Evolutionary conservation across 1,140 invertebrate species (phyloP).

Genomic region (Neodiprion fabricii): DNA sequence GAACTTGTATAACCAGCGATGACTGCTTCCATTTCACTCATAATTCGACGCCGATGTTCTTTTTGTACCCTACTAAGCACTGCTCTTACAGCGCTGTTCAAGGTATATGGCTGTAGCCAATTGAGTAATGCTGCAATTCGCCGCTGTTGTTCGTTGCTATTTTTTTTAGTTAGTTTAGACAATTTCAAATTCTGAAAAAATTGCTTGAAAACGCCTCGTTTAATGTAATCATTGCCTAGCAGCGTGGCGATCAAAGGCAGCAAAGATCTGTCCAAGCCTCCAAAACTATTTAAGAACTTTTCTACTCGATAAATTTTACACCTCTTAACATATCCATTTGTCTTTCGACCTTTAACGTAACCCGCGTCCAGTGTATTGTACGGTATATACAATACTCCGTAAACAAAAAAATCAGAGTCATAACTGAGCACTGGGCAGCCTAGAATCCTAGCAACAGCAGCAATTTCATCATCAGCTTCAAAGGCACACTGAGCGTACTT

Average conservation of each 20-base stretch:
- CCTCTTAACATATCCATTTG: slow-evolving; percentile 51
- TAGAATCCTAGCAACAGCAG: slow-evolving; percentile 75
- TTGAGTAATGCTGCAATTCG: slow-evolving; percentile 72
- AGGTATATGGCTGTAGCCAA: slow-evolving; percentile 75
- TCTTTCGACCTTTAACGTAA: slow-evolving; percentile 29
- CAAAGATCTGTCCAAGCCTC: slow-evolving; percentile 68
- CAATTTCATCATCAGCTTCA: slow-evolving; percentile 88
- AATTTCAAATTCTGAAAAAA: slow-evolving; percentile 75
- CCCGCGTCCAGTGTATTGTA: slow-evolving; percentile 69
- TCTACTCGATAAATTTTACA: slow-evolving; percentile 79
- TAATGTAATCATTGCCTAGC: slow-evolving; percentile 89
- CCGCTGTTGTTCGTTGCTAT: slow-evolving; percentile 66
- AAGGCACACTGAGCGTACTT: slow-evolving; percentile 76
- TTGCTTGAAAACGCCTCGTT: slow-evolving; percentile 68
- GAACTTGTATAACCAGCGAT: slow-evolving; percentile 69
- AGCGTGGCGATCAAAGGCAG: slow-evolving; percentile 82
- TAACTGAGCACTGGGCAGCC: slow-evolving; percentile 86
- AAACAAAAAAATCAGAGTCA: slow-evolving; percentile 93
- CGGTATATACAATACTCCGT: slow-evolving; percentile 82
- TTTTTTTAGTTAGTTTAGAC: slow-evolving; percentile 63
- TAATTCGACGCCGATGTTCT: slow-evolving; percentile 60
- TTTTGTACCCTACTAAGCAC: slow-evolving; percentile 68
- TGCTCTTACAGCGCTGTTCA: slow-evolving; percentile 72
- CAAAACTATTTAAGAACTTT: slow-evolving; percentile 71
- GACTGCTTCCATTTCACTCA: slow-evolving; percentile 66